Percentiles rank a stretch among this genome's conserved stretches.
Conservation (phyloP, 1,140 invertebrate species). For the Sycophaga agraensis region DNA sequence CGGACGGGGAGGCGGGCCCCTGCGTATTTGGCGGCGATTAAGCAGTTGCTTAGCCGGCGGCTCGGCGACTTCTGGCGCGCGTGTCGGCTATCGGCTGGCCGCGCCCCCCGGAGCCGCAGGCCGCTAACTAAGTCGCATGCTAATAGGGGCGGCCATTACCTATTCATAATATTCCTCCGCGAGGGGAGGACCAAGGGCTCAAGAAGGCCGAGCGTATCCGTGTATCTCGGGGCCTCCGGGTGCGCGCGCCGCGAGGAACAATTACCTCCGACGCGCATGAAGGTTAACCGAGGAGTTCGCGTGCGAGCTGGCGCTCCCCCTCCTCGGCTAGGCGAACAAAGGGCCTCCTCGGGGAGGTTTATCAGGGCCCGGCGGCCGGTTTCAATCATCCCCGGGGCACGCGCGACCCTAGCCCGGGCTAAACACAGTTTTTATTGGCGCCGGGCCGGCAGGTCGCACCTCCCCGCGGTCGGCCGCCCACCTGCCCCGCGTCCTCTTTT, state of each 20-base stretch:
- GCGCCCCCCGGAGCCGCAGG: not conserved
- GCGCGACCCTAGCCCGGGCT: no score
- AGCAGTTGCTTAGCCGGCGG: not conserved
- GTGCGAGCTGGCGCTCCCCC: constrained; percentile 25
- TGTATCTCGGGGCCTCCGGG: constrained; percentile 17
- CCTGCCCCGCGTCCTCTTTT: no score
- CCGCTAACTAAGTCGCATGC: constrained; percentile 26
- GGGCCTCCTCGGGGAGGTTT: no score
- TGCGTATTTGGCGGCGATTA: no score
- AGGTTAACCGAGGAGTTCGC: constrained; percentile 27
- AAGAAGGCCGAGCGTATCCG: constrained; percentile 23
- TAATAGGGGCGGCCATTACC: constrained; percentile 23
- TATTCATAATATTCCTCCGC: constrained; percentile 30
- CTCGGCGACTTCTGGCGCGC: not conserved
- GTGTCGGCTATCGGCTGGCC: no score
- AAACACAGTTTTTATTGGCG: no score
- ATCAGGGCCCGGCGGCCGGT: no score
- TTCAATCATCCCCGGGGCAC: no score
- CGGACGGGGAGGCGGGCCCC: no score
- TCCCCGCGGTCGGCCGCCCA: no score
- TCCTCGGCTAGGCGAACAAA: no score
- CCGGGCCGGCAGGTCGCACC: no score
- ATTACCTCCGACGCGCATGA: constrained; percentile 31
- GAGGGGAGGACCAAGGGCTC: constrained; percentile 24
- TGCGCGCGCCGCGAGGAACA: constrained; percentile 17